These are phyloP conservation scores for Rynchops niger DNA, from an alignment of 2,113 vertebrate species.

Conservation along the genomic window DNA sequence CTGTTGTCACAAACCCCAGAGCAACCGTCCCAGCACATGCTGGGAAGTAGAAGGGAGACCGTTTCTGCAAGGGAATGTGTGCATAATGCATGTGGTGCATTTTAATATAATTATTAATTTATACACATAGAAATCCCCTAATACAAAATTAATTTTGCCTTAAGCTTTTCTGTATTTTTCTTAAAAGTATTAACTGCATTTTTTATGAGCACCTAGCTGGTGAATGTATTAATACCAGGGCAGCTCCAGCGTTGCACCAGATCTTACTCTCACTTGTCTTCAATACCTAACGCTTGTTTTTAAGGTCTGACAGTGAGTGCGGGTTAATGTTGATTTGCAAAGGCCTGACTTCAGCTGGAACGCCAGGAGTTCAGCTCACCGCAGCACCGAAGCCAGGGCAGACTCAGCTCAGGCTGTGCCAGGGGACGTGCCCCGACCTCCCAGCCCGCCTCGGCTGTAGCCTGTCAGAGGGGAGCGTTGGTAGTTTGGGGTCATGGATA, in stretches of 20 bases:
- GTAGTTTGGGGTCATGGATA: not conserved
- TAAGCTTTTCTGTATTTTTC: conserved; percentile 41
- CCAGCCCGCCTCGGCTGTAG: not conserved
- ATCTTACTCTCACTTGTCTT: not conserved
- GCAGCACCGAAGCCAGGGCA: not conserved
- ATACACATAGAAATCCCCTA: conserved; percentile 11
- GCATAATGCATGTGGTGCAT: conserved; percentile 13
- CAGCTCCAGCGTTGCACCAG: not conserved
- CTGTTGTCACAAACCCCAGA: fast-evolving
- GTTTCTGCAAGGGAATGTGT: not conserved
- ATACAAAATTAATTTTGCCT: conserved; percentile 47
- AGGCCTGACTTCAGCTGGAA: not conserved
- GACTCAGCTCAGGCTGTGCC: not conserved
- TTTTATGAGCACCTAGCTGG: conserved; percentile 2
- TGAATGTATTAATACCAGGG: not conserved
- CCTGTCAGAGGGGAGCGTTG: not conserved
- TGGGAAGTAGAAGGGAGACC: not conserved
- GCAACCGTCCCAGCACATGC: not conserved
- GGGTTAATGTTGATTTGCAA: not conserved
- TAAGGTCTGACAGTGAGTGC: not conserved
- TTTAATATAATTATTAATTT: conserved; percentile 48
- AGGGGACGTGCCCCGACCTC: not conserved
- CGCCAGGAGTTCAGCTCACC: not conserved
- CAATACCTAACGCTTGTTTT: not conserved
- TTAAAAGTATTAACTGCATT: not conserved